phyloP scores from a whole-genome alignment of 2,888 invertebrate species.

The Parasteatoda lunata region DNA sequence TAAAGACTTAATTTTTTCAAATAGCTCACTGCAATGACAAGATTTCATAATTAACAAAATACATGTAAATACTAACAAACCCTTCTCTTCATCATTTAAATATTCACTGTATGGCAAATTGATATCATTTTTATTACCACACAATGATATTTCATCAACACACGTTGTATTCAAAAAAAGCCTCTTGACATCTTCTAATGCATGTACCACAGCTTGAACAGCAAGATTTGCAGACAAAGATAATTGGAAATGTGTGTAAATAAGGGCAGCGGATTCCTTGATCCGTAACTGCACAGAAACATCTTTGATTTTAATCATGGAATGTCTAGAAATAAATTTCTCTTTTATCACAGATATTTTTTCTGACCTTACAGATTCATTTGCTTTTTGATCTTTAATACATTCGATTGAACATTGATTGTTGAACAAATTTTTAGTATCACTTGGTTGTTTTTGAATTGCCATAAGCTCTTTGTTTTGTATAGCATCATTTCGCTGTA shows the following conservation, averaged over 20 bases:
- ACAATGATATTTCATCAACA: background rate
- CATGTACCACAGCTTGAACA: background rate
- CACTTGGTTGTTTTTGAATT: background rate
- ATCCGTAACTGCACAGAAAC: background rate
- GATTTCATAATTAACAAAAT: background rate
- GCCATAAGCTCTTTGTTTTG: background rate
- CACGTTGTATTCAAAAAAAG: background rate
- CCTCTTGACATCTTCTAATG: background rate
- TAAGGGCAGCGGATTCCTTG: background rate
- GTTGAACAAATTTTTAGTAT: background rate
- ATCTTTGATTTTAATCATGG: background rate
- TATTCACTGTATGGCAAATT: background rate
- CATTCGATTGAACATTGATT: background rate
- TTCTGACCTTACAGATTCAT: background rate
- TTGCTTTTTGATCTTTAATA: background rate
- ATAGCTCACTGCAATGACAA: background rate
- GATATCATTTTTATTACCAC: background rate
- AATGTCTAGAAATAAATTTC: background rate
- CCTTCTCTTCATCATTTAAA: background rate
- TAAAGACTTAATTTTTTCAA: background rate
- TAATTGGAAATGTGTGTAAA: background rate
- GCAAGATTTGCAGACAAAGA: background rate
- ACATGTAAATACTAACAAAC: background rate
- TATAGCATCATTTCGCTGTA: too few species aligned
- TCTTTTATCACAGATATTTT: background rate